A percentile compares a stretch with the other conserved stretches of the same genome.
These are phyloP conservation scores for Itoplectis maculator DNA, from an alignment of 2,888 invertebrate genomes.

Conservation along the genomic window DNA sequence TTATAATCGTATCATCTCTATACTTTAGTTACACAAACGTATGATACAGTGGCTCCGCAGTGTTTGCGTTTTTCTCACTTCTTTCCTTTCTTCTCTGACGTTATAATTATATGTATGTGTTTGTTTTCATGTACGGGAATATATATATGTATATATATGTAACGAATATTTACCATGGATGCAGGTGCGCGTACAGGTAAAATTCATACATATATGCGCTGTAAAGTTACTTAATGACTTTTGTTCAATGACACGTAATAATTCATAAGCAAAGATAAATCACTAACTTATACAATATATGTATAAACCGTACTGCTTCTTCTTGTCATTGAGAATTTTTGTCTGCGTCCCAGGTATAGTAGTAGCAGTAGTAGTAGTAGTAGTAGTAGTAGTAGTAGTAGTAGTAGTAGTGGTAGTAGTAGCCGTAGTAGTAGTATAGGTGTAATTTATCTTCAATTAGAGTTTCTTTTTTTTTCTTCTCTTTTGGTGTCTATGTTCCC, in stretches of 20 bases:
- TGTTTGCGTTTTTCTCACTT: conserved; percentile 68
- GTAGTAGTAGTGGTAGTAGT: conserved; percentile 54
- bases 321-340: conserved; percentile 54
- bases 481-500: conserved; percentile 51
- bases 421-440: conserved; percentile 56
- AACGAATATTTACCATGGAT: conserved; percentile 51
- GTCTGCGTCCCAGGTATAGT: conserved; percentile 62
- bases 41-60: conserved; percentile 77
- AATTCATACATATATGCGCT: conserved; percentile 42
- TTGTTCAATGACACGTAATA: conserved; percentile 81
- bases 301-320: conserved; percentile 76
- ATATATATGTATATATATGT: conserved; percentile 63
- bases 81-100: conserved; percentile 50
- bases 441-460: conserved; percentile 57
- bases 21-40: conserved; percentile 78
- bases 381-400: conserved; percentile 46
- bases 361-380: conserved; percentile 53
- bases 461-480: conserved; percentile 38
- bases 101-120: conserved; percentile 57
- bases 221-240: conserved; percentile 77
- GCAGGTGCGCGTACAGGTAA: conserved; percentile 40
- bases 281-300: conserved; percentile 78
- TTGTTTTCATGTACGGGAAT: conserved; percentile 56
- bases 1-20: conserved; percentile 71
- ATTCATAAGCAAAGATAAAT: conserved; percentile 81